Percentiles rank a stretch among this genome's conserved stretches.
Evolutionary conservation across 2,113 vertebrate species (phyloP).

Genomic region (Ancistrus triradiatus): DNA sequence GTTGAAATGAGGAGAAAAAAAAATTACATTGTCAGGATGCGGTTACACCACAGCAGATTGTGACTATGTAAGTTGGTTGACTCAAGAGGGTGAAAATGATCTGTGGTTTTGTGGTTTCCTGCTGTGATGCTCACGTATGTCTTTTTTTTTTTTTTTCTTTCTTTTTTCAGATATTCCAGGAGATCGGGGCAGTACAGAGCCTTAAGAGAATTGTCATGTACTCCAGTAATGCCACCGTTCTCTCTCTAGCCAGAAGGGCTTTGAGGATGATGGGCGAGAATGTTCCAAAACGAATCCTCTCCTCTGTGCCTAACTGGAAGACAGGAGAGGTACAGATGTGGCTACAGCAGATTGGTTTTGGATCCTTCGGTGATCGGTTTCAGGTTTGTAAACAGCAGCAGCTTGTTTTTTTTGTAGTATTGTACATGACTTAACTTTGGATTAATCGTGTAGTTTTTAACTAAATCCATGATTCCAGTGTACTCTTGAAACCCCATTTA

Average conservation of each 20-base stretch:
- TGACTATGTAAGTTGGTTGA: too few relatives aligned
- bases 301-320: conserved; percentile 93
- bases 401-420: background rate
- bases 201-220: conserved; percentile 93
- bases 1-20: too few relatives aligned
- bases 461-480: too few relatives aligned
- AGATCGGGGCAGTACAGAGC: conserved; percentile 92
- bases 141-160: background rate
- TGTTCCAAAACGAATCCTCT: conserved; percentile 80
- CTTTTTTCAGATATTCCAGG: conserved; percentile 82
- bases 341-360: conserved; percentile 94
- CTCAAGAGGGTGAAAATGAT: background rate
- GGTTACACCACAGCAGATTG: too few relatives aligned
- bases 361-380: conserved; percentile 77
- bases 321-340: conserved; percentile 85
- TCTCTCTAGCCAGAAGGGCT: conserved; percentile 81
- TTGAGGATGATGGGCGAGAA: conserved; percentile 84
- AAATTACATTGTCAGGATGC: too few relatives aligned
- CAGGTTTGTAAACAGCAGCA: conserved; percentile 65
- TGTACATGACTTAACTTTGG: background rate
- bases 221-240: conserved; percentile 82
- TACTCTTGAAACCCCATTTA: too few relatives aligned
- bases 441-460: too few relatives aligned
- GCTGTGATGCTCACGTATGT: background rate
- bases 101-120: too few relatives aligned